Conservation (phyloP, 2,797 vertebrate species). For the Coccyzus lansbergi region DNA sequence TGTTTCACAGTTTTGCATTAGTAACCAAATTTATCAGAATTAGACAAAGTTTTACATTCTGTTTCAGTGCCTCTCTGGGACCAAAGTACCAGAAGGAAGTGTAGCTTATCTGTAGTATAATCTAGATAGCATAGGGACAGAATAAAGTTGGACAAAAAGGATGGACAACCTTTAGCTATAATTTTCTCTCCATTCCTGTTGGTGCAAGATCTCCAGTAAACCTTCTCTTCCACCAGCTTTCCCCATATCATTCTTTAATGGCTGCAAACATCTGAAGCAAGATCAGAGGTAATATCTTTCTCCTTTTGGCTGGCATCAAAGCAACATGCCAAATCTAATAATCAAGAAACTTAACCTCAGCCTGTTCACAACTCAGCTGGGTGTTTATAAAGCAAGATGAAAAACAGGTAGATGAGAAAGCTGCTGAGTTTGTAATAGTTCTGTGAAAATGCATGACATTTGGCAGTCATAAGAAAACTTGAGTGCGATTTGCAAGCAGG, state of each 20-base stretch:
- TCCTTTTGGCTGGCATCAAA: slow-evolving; percentile 9
- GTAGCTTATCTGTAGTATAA: not conserved
- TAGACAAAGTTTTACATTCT: not conserved
- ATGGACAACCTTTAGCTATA: not conserved
- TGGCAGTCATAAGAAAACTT: not conserved
- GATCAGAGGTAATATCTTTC: not conserved
- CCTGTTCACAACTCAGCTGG: not conserved
- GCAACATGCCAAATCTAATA: slow-evolving; percentile 7
- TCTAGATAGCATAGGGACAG: not conserved
- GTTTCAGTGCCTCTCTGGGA: not conserved
- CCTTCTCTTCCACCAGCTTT: not conserved
- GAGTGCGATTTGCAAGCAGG: not conserved
- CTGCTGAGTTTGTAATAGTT: slow-evolving; percentile 7
- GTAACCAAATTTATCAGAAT: not conserved
- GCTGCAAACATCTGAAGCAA: slow-evolving; percentile 1
- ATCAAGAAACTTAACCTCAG: slow-evolving; percentile 4
- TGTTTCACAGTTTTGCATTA: not conserved
- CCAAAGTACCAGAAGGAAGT: not conserved
- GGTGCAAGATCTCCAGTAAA: not conserved
- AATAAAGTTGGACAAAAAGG: not conserved
- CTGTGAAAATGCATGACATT: slow-evolving; percentile 8
- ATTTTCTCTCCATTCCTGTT: not conserved
- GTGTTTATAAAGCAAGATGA: slow-evolving; percentile 22
- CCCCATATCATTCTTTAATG: not conserved
- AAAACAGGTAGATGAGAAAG: not conserved